A percentile compares a stretch with the other conserved stretches of the same genome.
Evolutionary conservation across 2,113 vertebrate genomes (phyloP).

Genomic region (Misgurnus mizolepis): DNA sequence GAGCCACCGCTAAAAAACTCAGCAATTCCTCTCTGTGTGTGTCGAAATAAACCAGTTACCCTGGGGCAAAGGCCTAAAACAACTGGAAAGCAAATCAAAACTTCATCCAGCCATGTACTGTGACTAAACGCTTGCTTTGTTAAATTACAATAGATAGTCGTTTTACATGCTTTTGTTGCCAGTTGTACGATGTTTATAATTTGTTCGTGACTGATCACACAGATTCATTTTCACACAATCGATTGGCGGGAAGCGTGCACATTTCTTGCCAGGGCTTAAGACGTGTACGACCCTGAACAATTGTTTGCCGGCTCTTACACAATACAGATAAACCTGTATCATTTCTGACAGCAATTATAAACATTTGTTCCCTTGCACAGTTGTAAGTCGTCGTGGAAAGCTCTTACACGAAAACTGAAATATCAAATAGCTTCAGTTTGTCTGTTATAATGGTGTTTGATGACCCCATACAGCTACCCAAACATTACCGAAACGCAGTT

Average conservation of each 20-base stretch:
- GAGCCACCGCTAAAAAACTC: not conserved
- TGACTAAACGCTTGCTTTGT: slow-evolving; percentile 12
- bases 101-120: slow-evolving; percentile 6
- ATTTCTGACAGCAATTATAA: slow-evolving; percentile 28
- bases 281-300: not conserved
- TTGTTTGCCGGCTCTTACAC: slow-evolving; percentile 9
- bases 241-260: not conserved
- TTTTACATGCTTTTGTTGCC: slow-evolving; percentile 8
- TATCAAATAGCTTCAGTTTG: not conserved
- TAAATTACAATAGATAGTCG: slow-evolving; percentile 25
- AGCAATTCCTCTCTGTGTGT: not conserved
- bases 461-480: slow-evolving; percentile 40
- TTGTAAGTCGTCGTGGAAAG: not conserved
- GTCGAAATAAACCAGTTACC: not conserved
- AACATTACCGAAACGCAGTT: slow-evolving; percentile 31
- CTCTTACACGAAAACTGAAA: not conserved
- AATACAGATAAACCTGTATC: slow-evolving; percentile 12
- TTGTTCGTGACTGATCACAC: slow-evolving; percentile 26
- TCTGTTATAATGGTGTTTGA: slow-evolving; percentile 14
- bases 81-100: slow-evolving; percentile 12
- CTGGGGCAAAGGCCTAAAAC: not conserved
- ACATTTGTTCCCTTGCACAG: slow-evolving; percentile 1
- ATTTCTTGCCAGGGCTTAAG: slow-evolving; percentile 1
- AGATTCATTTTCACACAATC: slow-evolving; percentile 20
- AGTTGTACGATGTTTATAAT: slow-evolving; percentile 8